Evolutionary conservation across 2,888 invertebrate species (phyloP).

Genomic region (Dynastes maya): DNA sequence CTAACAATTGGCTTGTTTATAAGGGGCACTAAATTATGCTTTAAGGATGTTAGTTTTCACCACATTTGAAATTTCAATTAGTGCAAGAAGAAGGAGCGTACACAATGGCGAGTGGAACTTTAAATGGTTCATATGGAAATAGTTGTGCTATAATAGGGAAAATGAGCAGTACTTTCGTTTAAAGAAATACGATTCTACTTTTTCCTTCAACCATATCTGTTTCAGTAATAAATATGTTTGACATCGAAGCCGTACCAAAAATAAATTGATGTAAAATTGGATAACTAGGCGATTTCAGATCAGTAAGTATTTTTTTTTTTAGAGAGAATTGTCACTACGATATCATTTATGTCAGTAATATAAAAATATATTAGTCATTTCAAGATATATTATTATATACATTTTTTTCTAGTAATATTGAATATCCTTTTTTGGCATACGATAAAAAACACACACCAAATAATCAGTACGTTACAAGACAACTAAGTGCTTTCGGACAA

Average conservation of each 20-base stretch:
- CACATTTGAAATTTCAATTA: neutral
- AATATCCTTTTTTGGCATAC: too few relatives aligned
- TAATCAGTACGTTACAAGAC: too few relatives aligned
- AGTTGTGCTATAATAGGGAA: neutral
- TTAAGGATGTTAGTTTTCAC: neutral
- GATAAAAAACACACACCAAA: too few relatives aligned
- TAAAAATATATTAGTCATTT: slow-evolving; percentile 22
- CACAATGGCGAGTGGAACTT: neutral
- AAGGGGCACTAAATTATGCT: neutral
- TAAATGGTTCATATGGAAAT: too few relatives aligned
- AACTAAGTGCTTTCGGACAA: too few relatives aligned
- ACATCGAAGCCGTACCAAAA: neutral
- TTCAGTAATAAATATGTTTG: neutral
- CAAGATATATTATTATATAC: too few relatives aligned
- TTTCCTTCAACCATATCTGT: too few relatives aligned
- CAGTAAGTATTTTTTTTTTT: neutral
- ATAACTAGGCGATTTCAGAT: neutral
- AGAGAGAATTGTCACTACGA: slow-evolving; percentile 4
- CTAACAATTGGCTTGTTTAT: slow-evolving; percentile 25
- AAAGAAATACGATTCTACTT: too few relatives aligned
- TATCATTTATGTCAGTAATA: slow-evolving; percentile 39
- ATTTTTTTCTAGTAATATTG: too few relatives aligned
- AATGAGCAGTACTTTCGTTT: neutral
- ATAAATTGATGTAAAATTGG: neutral
- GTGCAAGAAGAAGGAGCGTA: neutral